phyloP scores from a whole-genome alignment of 2,888 invertebrate species.

The Chymomyza amoena region DNA sequence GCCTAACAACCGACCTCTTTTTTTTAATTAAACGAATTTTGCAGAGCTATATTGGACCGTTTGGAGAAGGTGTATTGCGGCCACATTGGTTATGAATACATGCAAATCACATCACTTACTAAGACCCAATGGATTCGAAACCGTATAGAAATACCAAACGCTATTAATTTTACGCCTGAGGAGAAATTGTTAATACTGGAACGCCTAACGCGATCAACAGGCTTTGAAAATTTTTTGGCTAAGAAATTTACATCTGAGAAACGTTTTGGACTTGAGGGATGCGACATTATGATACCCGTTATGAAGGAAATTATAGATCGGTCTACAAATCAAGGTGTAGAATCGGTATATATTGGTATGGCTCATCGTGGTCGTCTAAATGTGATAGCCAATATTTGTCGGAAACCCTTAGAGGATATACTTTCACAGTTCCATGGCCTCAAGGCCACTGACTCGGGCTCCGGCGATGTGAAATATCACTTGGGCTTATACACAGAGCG shows the following conservation, averaged over 20 bases:
- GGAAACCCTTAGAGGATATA: conserved; percentile 91
- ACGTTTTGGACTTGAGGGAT: conserved; percentile 98
- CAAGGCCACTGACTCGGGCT: conserved; percentile 87
- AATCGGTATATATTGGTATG: conserved; percentile 96
- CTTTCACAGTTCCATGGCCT: conserved; percentile 93
- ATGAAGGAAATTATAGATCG: conserved; percentile 98
- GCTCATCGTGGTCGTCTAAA: conserved; percentile 90
- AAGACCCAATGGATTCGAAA: conserved; percentile 99
- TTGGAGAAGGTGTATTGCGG: conserved; percentile 96
- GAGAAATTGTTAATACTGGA: conserved; percentile 95
- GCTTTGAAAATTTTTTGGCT: conserved; percentile 98
- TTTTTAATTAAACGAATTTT: not conserved
- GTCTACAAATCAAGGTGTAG: conserved; percentile 94
- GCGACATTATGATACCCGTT: conserved; percentile 98
- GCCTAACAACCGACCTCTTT: conserved; percentile 67
- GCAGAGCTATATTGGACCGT: conserved; percentile 91
- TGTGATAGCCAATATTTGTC: conserved; percentile 91
- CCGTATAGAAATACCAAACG: conserved; percentile 94
- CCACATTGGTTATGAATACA: conserved; percentile 98
- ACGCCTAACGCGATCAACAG: conserved; percentile 93
- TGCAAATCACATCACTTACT: conserved; percentile 98
- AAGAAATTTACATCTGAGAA: conserved; percentile 99
- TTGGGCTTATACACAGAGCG: conserved; percentile 90
- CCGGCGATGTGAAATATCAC: conserved; percentile 95
- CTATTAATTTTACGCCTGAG: conserved; percentile 88